phyloP scores from a whole-genome alignment of 2,888 invertebrate genomes.

The Drosophila subsilvestris region DNA sequence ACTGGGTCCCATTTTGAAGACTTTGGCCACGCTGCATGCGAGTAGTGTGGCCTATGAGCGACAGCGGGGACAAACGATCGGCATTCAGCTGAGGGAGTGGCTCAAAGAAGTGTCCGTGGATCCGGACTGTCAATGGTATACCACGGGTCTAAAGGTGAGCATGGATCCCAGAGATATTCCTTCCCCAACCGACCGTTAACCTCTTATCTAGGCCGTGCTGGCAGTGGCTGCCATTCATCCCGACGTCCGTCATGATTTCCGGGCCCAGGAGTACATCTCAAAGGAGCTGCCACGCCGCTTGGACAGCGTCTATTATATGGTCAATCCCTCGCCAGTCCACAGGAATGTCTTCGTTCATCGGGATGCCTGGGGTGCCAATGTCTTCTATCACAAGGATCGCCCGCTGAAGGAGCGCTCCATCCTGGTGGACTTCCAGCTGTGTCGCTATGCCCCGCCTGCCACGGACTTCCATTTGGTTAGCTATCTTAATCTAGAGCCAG shows the following conservation, averaged over 20 bases:
- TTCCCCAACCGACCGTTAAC: background rate
- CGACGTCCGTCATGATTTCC: slow-evolving; percentile 34
- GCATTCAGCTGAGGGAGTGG: slow-evolving; percentile 59
- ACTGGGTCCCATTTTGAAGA: slow-evolving; percentile 78
- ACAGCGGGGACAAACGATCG: slow-evolving; percentile 62
- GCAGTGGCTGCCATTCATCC: slow-evolving; percentile 68
- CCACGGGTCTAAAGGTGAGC: slow-evolving; percentile 69
- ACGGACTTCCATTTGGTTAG: slow-evolving; percentile 80
- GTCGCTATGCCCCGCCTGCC: slow-evolving; percentile 81
- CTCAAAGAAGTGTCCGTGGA: slow-evolving; percentile 70
- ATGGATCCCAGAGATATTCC: background rate
- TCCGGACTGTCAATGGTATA: slow-evolving; percentile 71
- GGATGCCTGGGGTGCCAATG: slow-evolving; percentile 83
- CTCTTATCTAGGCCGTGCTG: slow-evolving; percentile 56
- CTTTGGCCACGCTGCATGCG: slow-evolving; percentile 83
- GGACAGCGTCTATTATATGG: slow-evolving; percentile 74
- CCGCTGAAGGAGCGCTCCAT: slow-evolving; percentile 63
- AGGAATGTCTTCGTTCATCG: slow-evolving; percentile 85
- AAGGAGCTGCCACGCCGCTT: slow-evolving; percentile 69
- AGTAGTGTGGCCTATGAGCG: slow-evolving; percentile 83
- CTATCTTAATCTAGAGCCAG: slow-evolving; percentile 73
- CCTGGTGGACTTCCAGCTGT: slow-evolving; percentile 82
- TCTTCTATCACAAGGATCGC: slow-evolving; percentile 71
- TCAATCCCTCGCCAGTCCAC: slow-evolving; percentile 80
- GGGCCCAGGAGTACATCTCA: slow-evolving; percentile 68